phyloP scores from a whole-genome alignment of 2,113 vertebrate genomes.

The Nesogale talazaci region DNA sequence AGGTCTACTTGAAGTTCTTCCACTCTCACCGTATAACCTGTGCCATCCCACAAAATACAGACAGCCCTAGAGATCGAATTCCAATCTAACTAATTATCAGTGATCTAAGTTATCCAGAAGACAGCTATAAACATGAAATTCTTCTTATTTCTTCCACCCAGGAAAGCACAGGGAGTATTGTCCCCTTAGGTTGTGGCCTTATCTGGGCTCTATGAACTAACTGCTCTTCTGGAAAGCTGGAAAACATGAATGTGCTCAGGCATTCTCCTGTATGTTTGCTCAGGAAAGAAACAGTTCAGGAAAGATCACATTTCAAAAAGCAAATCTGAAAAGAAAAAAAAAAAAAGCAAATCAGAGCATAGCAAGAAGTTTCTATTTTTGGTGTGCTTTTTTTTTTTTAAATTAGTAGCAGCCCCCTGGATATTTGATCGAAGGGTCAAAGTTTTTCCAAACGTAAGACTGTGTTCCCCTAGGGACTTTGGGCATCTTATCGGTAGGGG shows the following conservation, averaged over 20 bases:
- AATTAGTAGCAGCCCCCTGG: not conserved
- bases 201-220: not conserved
- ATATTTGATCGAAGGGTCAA: not conserved
- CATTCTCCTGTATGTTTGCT: not conserved
- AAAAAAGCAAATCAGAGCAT: not conserved
- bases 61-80: not conserved
- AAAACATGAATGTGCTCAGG: not conserved
- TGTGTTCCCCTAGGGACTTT: too few species aligned
- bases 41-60: not conserved
- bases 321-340: too few species aligned
- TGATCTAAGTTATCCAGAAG: not conserved
- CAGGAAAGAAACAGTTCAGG: not conserved
- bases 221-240: not conserved
- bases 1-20: not conserved
- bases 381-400: not conserved
- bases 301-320: constrained; percentile 9
- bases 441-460: not conserved
- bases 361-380: not conserved
- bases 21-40: rapidly evolving
- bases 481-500: too few species aligned
- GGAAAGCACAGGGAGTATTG: not conserved
- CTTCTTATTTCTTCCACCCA: not conserved
- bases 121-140: not conserved
- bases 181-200: rapidly evolving
- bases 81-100: not conserved